A percentile compares a stretch with the other conserved stretches of the same genome.
These are phyloP conservation scores for Apis cerana DNA, from an alignment of 1,140 invertebrate genomes.

Conservation along the genomic window DNA sequence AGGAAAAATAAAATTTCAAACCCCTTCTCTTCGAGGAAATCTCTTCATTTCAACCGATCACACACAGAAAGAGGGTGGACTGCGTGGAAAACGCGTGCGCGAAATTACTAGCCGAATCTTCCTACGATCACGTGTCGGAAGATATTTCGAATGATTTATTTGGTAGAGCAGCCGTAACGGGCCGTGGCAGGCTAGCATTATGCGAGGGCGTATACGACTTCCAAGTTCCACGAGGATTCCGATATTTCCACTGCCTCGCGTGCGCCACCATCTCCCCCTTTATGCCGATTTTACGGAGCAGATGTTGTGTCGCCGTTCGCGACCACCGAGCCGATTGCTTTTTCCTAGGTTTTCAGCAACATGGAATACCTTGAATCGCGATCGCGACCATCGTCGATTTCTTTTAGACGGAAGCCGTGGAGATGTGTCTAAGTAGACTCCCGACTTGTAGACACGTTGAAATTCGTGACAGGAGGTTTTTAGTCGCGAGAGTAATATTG, in stretches of 20 bases:
- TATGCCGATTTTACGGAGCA: conserved; percentile 64
- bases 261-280: conserved; percentile 54
- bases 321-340: conserved; percentile 9
- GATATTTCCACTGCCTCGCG: conserved; percentile 64
- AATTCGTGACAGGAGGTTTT: not conserved
- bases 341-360: not conserved
- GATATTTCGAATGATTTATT: conserved; percentile 66
- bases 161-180: conserved; percentile 57
- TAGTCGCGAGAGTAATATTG: too few species aligned
- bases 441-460: not conserved
- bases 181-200: conserved; percentile 56
- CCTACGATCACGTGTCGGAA: conserved; percentile 54
- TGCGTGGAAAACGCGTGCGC: conserved; percentile 1
- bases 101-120: conserved; percentile 38
- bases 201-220: conserved; percentile 63
- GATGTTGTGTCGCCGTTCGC: conserved; percentile 59
- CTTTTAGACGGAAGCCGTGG: not conserved
- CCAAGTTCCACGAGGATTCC: conserved; percentile 63
- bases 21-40: too few species aligned
- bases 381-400: not conserved
- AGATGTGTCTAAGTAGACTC: too few species aligned
- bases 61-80: not conserved
- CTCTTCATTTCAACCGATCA: too few species aligned
- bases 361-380: not conserved
- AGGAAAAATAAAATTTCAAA: too few species aligned